These are phyloP conservation scores for Poecile atricapillus DNA, from an alignment of 2,113 vertebrate genomes.

Conservation along the genomic window DNA sequence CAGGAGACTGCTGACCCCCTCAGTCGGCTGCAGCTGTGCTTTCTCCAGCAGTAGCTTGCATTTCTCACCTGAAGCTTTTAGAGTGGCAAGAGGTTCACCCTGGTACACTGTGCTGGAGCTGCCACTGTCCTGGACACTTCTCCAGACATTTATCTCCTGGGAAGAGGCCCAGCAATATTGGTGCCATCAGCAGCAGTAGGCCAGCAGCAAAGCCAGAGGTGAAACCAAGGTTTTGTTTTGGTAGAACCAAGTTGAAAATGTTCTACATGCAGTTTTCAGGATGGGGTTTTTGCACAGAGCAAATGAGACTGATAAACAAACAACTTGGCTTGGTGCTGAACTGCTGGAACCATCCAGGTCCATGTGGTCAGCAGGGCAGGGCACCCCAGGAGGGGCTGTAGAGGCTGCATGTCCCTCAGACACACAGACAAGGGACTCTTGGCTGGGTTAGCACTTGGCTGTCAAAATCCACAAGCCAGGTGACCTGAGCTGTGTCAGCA, in stretches of 20 bases:
- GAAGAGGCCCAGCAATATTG: neutral
- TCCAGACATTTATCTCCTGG: neutral
- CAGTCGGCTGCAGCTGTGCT: neutral
- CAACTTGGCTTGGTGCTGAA: neutral
- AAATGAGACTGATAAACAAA: neutral
- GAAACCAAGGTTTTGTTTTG: neutral
- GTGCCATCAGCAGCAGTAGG: neutral
- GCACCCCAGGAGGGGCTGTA: neutral
- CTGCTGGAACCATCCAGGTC: neutral
- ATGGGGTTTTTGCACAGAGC: neutral
- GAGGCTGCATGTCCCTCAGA: neutral
- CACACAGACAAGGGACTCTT: fast-evolving
- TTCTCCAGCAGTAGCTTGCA: neutral
- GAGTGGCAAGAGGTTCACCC: neutral
- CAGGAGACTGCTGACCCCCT: neutral
- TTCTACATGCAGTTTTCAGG: neutral
- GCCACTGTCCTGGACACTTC: neutral
- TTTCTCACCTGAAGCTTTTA: neutral
- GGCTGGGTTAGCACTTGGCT: neutral
- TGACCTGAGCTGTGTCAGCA: neutral
- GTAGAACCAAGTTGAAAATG: neutral
- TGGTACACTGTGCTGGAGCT: neutral
- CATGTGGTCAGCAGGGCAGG: neutral
- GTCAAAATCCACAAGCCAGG: neutral
- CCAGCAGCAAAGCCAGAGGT: neutral